Base-by-base conservation (phyloP, 30 jellyfish, hydroid and myxozoan genomes). In the Cassiopea andromeda region DNA sequence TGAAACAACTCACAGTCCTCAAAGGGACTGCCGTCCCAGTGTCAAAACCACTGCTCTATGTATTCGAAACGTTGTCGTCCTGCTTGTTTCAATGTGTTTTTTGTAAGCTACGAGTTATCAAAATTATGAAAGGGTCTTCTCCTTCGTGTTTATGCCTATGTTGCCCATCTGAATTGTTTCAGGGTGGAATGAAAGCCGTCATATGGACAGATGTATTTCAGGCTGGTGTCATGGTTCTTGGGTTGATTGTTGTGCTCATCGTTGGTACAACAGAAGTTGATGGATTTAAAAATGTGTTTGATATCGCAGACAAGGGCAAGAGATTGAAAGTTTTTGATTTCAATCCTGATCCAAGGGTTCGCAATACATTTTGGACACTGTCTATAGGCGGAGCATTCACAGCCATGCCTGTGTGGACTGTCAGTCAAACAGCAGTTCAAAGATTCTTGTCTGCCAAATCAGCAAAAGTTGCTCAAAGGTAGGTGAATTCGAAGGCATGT, bases 391-490 rank as follows among this genome's bases (percentile, higher is more conserved):
- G 99, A 5, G 97, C 99, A 1, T 96, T 96, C 86, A 96, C 99
- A 16, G 99, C 99, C 0, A 96, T 96, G 99, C 99, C 99, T 0
- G 96, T 96, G 67, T 96, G 99, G 99, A 96, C 99, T 8, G 99
- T 96, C 67, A 92, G 99, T 69, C 99, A 96, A 85, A 97, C 99
- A 0, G 99, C 99, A 44, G 98, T 96, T 43, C 99, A 96, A 87
- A 77, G 99, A 59, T 96, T 96, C 83, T 87, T 92, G 93, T 97
- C 99, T 58, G 99, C 99, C 17, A 84, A 87, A 60, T 79, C 97
- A 3, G 77, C 93, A 74, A 82, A 82, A 59, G 84, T 93, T 16
- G 92, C 98, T 6, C 93, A 88, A 73, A 88, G 91, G 99, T 96
- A 61, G 10, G 76, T 67, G 16, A 27, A 27, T 0, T 27, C 0